Conservation (phyloP, 2,888 invertebrate genomes). For the Coelogynopora nodosa region DNA sequence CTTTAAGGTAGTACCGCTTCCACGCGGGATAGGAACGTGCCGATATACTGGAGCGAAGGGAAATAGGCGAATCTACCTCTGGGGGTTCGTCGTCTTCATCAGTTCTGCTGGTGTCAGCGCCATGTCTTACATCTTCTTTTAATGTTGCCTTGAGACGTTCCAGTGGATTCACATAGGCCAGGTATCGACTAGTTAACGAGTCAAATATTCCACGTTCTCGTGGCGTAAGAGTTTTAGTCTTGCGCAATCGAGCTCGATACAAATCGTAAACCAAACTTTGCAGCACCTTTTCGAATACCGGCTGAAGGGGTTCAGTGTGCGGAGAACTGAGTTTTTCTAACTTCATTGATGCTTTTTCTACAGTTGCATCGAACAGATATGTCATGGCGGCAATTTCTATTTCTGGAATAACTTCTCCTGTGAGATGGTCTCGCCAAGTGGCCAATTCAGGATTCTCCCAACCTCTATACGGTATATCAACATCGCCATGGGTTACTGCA, state of each 20-base stretch:
- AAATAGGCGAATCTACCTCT: background rate
- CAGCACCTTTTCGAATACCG: background rate
- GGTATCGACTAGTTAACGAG: constrained; percentile 35
- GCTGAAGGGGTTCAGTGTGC: background rate
- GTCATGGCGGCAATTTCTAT: constrained; percentile 35
- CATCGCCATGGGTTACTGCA: constrained; percentile 31
- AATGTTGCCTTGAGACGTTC: constrained; percentile 19
- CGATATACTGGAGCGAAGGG: background rate
- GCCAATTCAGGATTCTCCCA: constrained; percentile 46
- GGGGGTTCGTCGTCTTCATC: background rate
- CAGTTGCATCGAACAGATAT: constrained; percentile 39
- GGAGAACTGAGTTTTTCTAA: background rate
- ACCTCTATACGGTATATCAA: constrained; percentile 41
- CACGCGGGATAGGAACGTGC: background rate
- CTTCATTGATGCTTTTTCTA: background rate
- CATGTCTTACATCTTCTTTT: background rate
- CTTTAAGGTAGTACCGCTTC: constrained; percentile 1
- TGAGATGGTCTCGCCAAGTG: constrained; percentile 43
- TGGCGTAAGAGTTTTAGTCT: background rate
- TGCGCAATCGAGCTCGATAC: background rate
- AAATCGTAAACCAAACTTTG: background rate
- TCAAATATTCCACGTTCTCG: constrained; percentile 37
- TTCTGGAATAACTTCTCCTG: constrained; percentile 41
- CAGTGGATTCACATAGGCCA: constrained; percentile 45
- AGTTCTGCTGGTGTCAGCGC: background rate